Base-by-base conservation (phyloP, 2,797 vertebrate species). In the Neosilurus hyrtlii region DNA sequence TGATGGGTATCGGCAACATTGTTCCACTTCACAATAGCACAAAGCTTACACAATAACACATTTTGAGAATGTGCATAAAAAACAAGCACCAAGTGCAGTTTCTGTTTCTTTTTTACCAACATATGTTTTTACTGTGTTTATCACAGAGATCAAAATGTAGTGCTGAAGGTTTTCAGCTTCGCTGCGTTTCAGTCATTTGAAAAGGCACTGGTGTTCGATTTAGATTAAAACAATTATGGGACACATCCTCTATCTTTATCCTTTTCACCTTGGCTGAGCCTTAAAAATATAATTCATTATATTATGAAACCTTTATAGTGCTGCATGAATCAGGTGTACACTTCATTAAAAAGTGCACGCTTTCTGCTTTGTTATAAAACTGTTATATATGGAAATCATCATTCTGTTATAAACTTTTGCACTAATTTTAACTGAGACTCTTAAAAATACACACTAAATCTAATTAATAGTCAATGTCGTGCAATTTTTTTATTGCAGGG, bases 131-230 rank as follows among this genome's bases (percentile, higher is more conserved):
- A 35, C 11, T 20, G 0, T 75, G 59, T n/a, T 35, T 51, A 59
- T 75, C 54, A 59, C 11, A 10, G 57, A 22, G 26, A 57, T 74
- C 9, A 26, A 9, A 78, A 52, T 52, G 57, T 15, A 62, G 0
- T 5, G 22, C 35, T 37, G 4, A 26, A 56, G 10, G 22, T 59
- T 37, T 75, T 66, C 16, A 54, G 49, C 61, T n/a, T 65, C 37
- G 63, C 61, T 78, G 76, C 16, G 3, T 26, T 43, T 63, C 59
- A 63, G 76, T 78, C 76, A 52, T 78, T 78, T 37, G 49, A 30
- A 79, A 79, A n/a, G 26, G 20, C 56, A 6, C 26, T 35, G 9
- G 57, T 12, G 6, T 35, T 26, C 24, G n/a, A 30, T 74, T 73
- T 18, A 15, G 4, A 76, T 62, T 61, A 14, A 76, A 9, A 30